Evolutionary conservation across 2,888 invertebrate genomes (phyloP).

Genomic region (Lucinisca nassula): DNA sequence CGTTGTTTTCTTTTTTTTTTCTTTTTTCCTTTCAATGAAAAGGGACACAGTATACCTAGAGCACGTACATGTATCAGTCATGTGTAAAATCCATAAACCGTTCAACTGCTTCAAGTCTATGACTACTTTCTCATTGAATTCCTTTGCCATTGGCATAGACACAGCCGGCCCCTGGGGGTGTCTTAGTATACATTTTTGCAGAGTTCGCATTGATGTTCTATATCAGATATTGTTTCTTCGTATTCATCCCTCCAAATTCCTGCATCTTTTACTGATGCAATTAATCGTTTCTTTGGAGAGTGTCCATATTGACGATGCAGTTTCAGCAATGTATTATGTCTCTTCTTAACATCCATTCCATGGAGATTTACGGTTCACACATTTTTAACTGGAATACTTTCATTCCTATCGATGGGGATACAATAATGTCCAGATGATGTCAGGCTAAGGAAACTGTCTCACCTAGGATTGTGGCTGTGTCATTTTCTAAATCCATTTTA

Average conservation of each 20-base stretch:
- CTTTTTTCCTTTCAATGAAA: constrained; percentile 20
- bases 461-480: constrained; percentile 44
- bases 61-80: constrained; percentile 64
- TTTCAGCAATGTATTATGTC: constrained; percentile 1
- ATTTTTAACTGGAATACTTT: neutral
- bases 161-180: constrained; percentile 41
- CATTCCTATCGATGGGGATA: constrained; percentile 41
- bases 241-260: constrained; percentile 27
- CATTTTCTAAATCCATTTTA: constrained; percentile 58
- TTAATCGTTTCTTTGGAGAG: constrained; percentile 37
- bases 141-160: constrained; percentile 28
- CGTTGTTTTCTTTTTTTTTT: constrained; percentile 32
- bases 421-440: constrained; percentile 63
- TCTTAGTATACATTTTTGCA: constrained; percentile 28
- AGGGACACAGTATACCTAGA: constrained; percentile 52
- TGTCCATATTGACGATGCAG: constrained; percentile 29
- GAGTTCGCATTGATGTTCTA: constrained; percentile 33
- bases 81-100: constrained; percentile 51
- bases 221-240: neutral
- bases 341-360: neutral
- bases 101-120: constrained; percentile 61
- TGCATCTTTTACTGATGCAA: constrained; percentile 37
- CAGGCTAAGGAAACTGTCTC: constrained; percentile 32
- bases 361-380: neutral
- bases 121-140: constrained; percentile 56